Evolutionary conservation across 1,140 invertebrate genomes (phyloP).

Genomic region (Drosophila kohkoa): DNA sequence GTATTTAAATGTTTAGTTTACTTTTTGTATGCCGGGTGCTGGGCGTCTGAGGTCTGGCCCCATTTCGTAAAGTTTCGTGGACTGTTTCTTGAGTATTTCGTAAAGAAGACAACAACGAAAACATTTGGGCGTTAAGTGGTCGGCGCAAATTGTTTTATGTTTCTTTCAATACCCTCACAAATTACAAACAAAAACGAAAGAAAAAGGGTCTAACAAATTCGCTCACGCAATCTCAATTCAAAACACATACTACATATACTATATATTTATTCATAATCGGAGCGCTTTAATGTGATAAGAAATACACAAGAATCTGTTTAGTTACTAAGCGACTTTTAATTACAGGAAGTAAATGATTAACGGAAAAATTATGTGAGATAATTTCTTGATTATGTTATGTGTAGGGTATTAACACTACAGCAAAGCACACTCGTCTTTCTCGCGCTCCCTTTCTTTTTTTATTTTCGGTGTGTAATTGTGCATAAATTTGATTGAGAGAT

Average conservation of each 20-base stretch:
- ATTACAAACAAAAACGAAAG: neutral
- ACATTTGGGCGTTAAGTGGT: slow-evolving; percentile 64
- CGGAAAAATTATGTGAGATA: neutral
- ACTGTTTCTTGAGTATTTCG: slow-evolving; percentile 62
- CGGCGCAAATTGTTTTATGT: slow-evolving; percentile 54
- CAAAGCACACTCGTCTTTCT: neutral
- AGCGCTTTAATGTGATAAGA: neutral
- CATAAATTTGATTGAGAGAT: slow-evolving; percentile 56
- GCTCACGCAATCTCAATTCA: slow-evolving; percentile 9
- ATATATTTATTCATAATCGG: neutral
- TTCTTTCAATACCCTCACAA: slow-evolving; percentile 9
- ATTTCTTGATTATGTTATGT: neutral
- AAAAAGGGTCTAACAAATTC: slow-evolving; percentile 7
- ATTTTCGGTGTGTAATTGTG: slow-evolving; percentile 51
- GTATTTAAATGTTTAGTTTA: slow-evolving; percentile 66
- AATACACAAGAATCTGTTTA: neutral
- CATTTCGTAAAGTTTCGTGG: slow-evolving; percentile 54
- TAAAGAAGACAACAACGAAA: slow-evolving; percentile 53
- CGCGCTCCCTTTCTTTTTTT: neutral
- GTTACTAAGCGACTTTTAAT: neutral
- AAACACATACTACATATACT: neutral
- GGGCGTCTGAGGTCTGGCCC: slow-evolving; percentile 41
- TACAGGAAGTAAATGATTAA: neutral
- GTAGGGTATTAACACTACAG: neutral
- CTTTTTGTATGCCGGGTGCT: slow-evolving; percentile 42